Evolutionary conservation across 2,888 invertebrate species (phyloP).

Genomic region (Nephrotoma flavescens): DNA sequence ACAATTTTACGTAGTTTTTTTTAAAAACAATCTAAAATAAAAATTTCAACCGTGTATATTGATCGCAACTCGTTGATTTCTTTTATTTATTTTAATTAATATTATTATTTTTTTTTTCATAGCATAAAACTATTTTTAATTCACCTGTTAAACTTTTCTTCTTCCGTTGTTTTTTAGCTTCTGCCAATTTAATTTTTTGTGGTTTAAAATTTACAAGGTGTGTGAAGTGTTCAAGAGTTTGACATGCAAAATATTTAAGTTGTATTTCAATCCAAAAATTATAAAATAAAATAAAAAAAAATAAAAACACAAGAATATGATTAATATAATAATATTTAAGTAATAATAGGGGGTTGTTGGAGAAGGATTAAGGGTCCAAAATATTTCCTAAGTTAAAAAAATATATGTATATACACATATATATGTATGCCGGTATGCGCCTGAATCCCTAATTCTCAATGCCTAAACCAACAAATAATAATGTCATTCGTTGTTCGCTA

Average conservation of each 20-base stretch:
- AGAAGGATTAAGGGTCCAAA: too few species aligned
- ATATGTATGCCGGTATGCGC: neutral
- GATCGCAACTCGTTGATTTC: neutral
- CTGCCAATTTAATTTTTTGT: constrained; percentile 36
- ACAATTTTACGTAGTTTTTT: neutral
- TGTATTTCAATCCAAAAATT: neutral
- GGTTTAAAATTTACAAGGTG: neutral
- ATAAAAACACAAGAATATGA: neutral
- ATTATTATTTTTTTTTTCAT: constrained; percentile 6
- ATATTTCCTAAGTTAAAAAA: too few species aligned
- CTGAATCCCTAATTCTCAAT: too few species aligned
- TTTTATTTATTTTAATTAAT: neutral
- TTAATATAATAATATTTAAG: neutral
- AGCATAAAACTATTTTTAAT: constrained; percentile 18
- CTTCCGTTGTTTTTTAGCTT: constrained; percentile 91
- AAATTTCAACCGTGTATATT: neutral
- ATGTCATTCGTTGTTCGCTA: too few species aligned
- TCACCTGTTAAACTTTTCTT: constrained; percentile 86
- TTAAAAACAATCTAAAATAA: neutral
- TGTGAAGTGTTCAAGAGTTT: neutral
- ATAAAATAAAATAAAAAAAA: neutral
- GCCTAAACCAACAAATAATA: too few species aligned
- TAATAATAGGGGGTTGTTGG: too few species aligned
- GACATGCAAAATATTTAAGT: neutral
- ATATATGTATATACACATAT: neutral